Percentiles rank a stretch among this genome's conserved stretches.
phyloP scores from a whole-genome alignment of 2,888 invertebrate genomes.

The Scaptodrosophila latifasciaeformis region DNA sequence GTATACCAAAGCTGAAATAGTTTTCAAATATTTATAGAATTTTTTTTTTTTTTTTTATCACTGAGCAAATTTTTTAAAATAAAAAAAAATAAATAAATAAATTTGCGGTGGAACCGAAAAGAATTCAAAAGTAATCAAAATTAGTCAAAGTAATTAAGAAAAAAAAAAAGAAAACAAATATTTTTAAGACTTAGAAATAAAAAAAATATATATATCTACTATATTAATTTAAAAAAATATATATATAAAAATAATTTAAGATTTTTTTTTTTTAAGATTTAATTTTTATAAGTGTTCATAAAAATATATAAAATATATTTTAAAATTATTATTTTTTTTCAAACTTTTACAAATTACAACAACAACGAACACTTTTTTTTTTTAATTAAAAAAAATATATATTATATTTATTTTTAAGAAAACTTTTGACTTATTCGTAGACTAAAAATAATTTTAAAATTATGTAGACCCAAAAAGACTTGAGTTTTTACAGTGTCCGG shows the following conservation, averaged over 20 bases:
- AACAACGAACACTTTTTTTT: constrained; percentile 17
- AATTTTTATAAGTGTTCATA: no score
- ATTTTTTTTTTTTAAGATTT: constrained; percentile 23
- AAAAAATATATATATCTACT: background rate
- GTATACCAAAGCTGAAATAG: constrained; percentile 1
- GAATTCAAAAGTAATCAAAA: constrained; percentile 38
- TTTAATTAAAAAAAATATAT: background rate
- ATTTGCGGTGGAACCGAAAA: constrained; percentile 34
- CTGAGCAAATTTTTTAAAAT: background rate
- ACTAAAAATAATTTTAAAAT: background rate
- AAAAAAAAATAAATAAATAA: background rate
- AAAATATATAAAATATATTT: no score
- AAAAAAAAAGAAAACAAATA: constrained; percentile 1
- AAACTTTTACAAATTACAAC: background rate
- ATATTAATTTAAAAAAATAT: background rate
- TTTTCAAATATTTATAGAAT: background rate
- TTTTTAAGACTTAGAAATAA: background rate
- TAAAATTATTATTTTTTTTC: no score
- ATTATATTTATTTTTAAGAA: background rate
- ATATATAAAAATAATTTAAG: constrained; percentile 13
- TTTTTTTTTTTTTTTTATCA: constrained; percentile 18
- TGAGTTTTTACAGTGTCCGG: constrained; percentile 1
- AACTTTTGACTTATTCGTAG: background rate
- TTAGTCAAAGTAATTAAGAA: constrained; percentile 22
- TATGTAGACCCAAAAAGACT: constrained; percentile 18